Conservation (phyloP, 2,113 vertebrate genomes). For the Calonectris borealis region DNA sequence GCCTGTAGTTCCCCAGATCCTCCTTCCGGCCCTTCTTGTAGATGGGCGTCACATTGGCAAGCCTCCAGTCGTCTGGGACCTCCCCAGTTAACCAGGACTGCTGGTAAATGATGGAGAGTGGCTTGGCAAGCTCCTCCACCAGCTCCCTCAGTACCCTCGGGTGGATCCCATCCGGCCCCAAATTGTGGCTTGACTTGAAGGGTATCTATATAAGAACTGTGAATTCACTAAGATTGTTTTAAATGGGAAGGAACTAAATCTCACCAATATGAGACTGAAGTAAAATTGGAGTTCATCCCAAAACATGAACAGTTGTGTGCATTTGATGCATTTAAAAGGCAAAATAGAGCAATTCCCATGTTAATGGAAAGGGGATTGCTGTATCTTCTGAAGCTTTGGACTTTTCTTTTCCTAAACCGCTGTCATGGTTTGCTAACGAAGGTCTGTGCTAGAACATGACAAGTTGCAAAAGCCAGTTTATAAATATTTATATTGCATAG, state of each 20-base stretch:
- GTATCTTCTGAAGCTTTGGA: neutral
- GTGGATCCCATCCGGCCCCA: too few relatives aligned
- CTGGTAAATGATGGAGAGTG: too few relatives aligned
- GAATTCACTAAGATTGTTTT: neutral
- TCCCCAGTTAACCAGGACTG: too few relatives aligned
- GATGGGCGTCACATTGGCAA: too few relatives aligned
- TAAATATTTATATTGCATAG: neutral
- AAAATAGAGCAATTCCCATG: neutral
- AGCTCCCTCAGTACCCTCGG: too few relatives aligned
- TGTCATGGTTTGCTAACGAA: neutral
- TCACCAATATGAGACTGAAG: neutral
- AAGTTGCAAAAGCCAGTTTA: neutral
- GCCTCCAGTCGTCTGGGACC: too few relatives aligned
- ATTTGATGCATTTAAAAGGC: neutral
- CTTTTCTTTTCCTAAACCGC: neutral
- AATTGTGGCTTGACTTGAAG: neutral
- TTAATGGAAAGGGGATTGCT: neutral
- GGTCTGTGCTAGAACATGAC: neutral
- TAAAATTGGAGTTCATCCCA: neutral
- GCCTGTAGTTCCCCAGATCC: too few relatives aligned
- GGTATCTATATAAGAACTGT: neutral
- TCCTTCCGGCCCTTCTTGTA: too few relatives aligned
- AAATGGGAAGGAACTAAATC: neutral
- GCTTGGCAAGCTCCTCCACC: too few relatives aligned
- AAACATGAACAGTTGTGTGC: neutral